Evolutionary conservation across 2,888 invertebrate species (phyloP), one percentile per base, ranked within the genome.

Genomic region (Cephus spinipes): DNA sequence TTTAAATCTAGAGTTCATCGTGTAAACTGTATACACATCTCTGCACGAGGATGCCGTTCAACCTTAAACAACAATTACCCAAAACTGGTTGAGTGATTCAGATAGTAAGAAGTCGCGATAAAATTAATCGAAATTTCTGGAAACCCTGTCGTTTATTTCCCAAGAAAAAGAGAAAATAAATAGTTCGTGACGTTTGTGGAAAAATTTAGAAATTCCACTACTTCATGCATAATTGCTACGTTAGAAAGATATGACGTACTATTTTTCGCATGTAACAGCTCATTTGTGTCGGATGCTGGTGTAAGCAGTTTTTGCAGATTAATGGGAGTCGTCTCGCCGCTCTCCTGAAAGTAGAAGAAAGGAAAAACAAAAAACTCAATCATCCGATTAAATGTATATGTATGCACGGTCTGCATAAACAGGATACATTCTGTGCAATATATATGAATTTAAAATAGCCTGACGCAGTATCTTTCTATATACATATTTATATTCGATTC

Each of bases 291-390:
- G 82, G 95, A 94, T n/a, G 97, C 97, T 77, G 97, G 97, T 4
- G 97, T 97, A 92, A 97, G 96, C 88, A 97, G 95, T 92, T 97
- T 97, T 92, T 97, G 96, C 90, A 97, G 93, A 92, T 97, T 96
- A 88, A 97, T 94, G 84, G 95, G 94, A 89, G 94, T 94, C 82
- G 94, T 92, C 40, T 94, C 94, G 71, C 93, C 92, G 81, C 93
- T 90, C 82, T 94, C 90, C 86, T 92, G 87, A 31, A 78, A 91
- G 89, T 75, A 84, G 68, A 74, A 68, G 78, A 77, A 68, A 77
- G 74, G 12, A 73, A 73, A 80, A 73, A 75, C 34, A n/a, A 73
- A 77, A 15, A 11, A 35, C 40, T 23, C 23, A 23, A 55, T 55
- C 77, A 75, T 34, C 40, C 75, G 68, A n/a, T 36, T 34, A 35